Evolutionary conservation across 2,888 invertebrate species (phyloP).

Genomic region (Tenthredo livida): DNA sequence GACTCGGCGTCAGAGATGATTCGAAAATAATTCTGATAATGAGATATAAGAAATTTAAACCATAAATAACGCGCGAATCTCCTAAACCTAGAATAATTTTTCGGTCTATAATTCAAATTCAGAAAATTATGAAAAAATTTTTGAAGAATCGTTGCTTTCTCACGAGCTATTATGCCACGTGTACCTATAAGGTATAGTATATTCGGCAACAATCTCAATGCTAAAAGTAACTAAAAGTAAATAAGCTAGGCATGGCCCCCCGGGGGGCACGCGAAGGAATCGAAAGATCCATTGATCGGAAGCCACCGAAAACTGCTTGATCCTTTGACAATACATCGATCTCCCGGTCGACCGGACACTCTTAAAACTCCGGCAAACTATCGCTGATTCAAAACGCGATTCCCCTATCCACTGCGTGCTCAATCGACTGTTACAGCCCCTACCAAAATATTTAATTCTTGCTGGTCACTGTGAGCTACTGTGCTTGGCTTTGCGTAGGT

Average conservation of each 20-base stretch:
- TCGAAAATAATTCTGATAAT: constrained; percentile 43
- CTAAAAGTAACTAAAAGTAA: constrained; percentile 43
- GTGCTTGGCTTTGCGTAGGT: constrained; percentile 26
- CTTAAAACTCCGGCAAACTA: constrained; percentile 40
- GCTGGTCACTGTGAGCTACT: constrained; percentile 40
- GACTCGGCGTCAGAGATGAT: neutral
- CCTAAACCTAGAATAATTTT: neutral
- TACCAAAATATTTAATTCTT: constrained; percentile 52
- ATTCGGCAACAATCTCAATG: neutral
- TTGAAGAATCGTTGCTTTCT: neutral
- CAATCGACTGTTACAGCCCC: constrained; percentile 48
- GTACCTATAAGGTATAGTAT: neutral
- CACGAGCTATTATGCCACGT: neutral
- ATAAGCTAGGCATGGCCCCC: constrained; percentile 33
- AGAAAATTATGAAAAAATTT: neutral
- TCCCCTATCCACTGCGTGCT: constrained; percentile 21
- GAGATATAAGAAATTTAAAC: constrained; percentile 30
- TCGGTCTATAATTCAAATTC: neutral
- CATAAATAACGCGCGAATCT: constrained; percentile 25
- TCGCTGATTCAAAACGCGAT: constrained; percentile 49
- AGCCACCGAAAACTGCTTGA: constrained; percentile 33
- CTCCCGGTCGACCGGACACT: constrained; percentile 46
- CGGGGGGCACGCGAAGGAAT: constrained; percentile 51
- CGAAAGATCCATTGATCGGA: constrained; percentile 46
- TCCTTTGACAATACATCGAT: constrained; percentile 48